Evolutionary conservation across 1,140 invertebrate species (phyloP).

Genomic region (Drosophila bocqueti): DNA sequence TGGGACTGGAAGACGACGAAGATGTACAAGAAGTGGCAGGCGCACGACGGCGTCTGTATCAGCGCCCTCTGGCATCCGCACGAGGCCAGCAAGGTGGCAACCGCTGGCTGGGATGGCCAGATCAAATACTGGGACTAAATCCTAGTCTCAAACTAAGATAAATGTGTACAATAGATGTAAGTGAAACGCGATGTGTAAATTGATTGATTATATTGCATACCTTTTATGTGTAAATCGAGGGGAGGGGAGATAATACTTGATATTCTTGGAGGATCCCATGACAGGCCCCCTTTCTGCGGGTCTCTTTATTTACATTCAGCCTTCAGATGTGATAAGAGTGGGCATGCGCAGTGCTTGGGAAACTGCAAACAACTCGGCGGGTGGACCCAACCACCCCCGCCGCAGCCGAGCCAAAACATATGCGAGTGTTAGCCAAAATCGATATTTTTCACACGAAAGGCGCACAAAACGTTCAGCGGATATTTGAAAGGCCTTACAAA

Average conservation of each 20-base stretch:
- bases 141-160: slow-evolving; percentile 2
- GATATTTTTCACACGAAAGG: slow-evolving; percentile 62
- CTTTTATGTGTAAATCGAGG: background rate
- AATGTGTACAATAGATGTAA: slow-evolving; percentile 31
- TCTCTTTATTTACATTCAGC: slow-evolving; percentile 19
- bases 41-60: slow-evolving; percentile 99
- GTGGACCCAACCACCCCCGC: slow-evolving; percentile 38
- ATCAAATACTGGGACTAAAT: slow-evolving; percentile 99
- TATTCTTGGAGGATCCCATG: background rate
- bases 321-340: slow-evolving; percentile 61
- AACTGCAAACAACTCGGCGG: slow-evolving; percentile 22
- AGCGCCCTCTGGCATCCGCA: slow-evolving; percentile 98
- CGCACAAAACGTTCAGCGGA: slow-evolving; percentile 44
- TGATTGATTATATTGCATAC: slow-evolving; percentile 45
- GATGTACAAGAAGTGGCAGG: slow-evolving; percentile 99
- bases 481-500: slow-evolving; percentile 8
- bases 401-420: slow-evolving; percentile 59
- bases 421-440: slow-evolving; percentile 70
- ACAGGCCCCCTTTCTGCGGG: background rate
- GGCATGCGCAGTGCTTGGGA: slow-evolving; percentile 63
- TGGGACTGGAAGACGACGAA: slow-evolving; percentile 99
- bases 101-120: slow-evolving; percentile 98
- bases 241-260: background rate
- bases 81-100: slow-evolving; percentile 97
- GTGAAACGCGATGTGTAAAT: slow-evolving; percentile 42